Conservation (phyloP, 2,113 vertebrate genomes). For the Xenopus borealis region DNA sequence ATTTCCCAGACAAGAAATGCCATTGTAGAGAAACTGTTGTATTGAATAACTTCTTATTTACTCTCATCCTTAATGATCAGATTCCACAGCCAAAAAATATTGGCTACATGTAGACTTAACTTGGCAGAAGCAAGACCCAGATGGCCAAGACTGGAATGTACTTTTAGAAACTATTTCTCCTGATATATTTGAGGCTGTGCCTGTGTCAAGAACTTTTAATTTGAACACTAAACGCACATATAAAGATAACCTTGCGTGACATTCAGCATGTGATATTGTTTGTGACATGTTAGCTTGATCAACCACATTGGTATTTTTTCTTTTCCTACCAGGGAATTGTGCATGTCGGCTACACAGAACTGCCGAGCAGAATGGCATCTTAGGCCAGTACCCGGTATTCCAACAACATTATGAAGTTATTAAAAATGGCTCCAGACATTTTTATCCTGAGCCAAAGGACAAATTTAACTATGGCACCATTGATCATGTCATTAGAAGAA, state of each 20-base stretch:
- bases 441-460: slow-evolving; percentile 71
- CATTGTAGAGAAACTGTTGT: slow-evolving; percentile 21
- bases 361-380: slow-evolving; percentile 80
- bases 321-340: slow-evolving; percentile 73
- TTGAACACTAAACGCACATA: slow-evolving; percentile 11
- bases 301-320: slow-evolving; percentile 17
- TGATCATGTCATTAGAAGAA: slow-evolving; percentile 71
- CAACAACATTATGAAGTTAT: slow-evolving; percentile 80
- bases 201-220: slow-evolving; percentile 10
- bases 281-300: slow-evolving; percentile 34
- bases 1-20: slow-evolving; percentile 23
- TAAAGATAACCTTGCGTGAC: slow-evolving; percentile 14
- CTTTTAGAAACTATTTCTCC: slow-evolving; percentile 22
- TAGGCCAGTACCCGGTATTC: slow-evolving; percentile 83
- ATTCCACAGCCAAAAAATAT: slow-evolving; percentile 18
- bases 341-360: slow-evolving; percentile 71
- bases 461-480: slow-evolving; percentile 72
- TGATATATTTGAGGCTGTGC: slow-evolving; percentile 14
- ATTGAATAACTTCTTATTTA: slow-evolving; percentile 8
- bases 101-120: slow-evolving; percentile 38
- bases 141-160: slow-evolving; percentile 46
- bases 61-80: slow-evolving; percentile 19
- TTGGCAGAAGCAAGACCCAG: slow-evolving; percentile 30
- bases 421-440: slow-evolving; percentile 81
- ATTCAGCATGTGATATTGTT: slow-evolving; percentile 1